phyloP scores from a whole-genome alignment of 2,888 invertebrate species.

The Perdita meconis region DNA sequence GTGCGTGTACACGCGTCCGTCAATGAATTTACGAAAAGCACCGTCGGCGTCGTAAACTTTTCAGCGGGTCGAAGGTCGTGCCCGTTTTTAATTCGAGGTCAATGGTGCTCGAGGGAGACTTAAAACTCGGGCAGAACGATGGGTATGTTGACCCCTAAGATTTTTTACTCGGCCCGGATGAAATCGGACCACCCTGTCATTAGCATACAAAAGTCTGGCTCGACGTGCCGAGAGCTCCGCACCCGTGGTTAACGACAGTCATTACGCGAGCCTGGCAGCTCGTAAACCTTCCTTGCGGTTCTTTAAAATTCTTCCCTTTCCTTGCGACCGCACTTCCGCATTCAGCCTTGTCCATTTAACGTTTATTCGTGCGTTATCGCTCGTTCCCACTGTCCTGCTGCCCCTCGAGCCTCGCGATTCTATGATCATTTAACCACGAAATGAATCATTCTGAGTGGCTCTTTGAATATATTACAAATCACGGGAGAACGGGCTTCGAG shows the following conservation, averaged over 20 bases:
- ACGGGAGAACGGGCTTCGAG: neutral
- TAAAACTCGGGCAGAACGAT: constrained; percentile 70
- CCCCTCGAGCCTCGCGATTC: constrained; percentile 20
- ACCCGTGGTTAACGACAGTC: constrained; percentile 76
- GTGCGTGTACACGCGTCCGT: constrained; percentile 11
- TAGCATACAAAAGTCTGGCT: constrained; percentile 74
- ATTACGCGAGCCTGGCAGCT: constrained; percentile 72
- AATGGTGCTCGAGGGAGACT: constrained; percentile 71
- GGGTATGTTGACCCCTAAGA: constrained; percentile 74
- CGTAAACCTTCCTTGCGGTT: constrained; percentile 69
- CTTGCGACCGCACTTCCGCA: constrained; percentile 70
- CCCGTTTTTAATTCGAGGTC: constrained; percentile 71
- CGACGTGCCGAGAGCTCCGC: constrained; percentile 48
- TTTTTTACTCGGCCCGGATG: constrained; percentile 68
- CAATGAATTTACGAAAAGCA: constrained; percentile 49
- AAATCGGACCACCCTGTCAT: constrained; percentile 78
- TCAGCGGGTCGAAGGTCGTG: constrained; percentile 60
- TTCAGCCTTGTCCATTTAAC: constrained; percentile 70
- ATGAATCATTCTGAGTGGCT: constrained; percentile 28
- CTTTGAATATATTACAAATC: constrained; percentile 1
- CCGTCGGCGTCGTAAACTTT: constrained; percentile 51
- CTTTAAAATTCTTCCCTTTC: constrained; percentile 69
- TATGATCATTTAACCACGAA: constrained; percentile 22
- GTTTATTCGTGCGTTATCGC: constrained; percentile 68
- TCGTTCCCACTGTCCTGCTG: constrained; percentile 17